phyloP scores from a whole-genome alignment of 2,113 vertebrate genomes.

The Oryzias curvinotus region DNA sequence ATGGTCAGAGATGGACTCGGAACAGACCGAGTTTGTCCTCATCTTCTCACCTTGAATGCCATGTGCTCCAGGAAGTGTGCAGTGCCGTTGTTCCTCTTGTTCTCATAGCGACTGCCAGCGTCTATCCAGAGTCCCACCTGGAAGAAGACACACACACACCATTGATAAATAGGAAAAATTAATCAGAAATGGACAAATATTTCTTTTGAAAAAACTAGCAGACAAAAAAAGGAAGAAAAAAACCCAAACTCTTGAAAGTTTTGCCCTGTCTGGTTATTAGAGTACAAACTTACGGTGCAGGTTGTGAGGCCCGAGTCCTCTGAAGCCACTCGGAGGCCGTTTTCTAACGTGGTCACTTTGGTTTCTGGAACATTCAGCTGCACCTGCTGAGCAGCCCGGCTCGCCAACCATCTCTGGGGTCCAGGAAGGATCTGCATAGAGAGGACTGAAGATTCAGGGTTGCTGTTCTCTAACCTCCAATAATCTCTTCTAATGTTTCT shows the following conservation, averaged over 20 bases:
- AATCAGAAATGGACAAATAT: neutral
- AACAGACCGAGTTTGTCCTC: no score
- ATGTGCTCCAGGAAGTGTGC: conserved; percentile 99
- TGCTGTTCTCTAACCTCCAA: no score
- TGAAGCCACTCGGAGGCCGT: conserved; percentile 91
- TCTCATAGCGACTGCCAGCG: conserved; percentile 96
- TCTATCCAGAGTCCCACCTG: conserved; percentile 99
- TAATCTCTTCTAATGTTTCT: no score
- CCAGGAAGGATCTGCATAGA: conserved; percentile 58
- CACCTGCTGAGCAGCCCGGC: conserved; percentile 81
- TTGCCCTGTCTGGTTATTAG: no score
- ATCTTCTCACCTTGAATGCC: conserved; percentile 92
- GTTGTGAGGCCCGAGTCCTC: conserved; percentile 93
- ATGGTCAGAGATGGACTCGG: no score
- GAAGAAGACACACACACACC: neutral
- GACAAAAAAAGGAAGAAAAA: no score
- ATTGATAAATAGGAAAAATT: neutral
- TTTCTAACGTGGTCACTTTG: conserved; percentile 86
- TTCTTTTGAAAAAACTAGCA: no score
- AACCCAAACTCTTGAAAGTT: no score
- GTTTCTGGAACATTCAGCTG: conserved; percentile 93
- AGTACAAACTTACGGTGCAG: conserved; percentile 83
- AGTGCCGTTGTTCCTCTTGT: conserved; percentile 95
- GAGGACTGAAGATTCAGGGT: neutral
- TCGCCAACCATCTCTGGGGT: conserved; percentile 67